Evolutionary conservation across 1,140 invertebrate species (phyloP).

Genomic region (Drosophila rufa): DNA sequence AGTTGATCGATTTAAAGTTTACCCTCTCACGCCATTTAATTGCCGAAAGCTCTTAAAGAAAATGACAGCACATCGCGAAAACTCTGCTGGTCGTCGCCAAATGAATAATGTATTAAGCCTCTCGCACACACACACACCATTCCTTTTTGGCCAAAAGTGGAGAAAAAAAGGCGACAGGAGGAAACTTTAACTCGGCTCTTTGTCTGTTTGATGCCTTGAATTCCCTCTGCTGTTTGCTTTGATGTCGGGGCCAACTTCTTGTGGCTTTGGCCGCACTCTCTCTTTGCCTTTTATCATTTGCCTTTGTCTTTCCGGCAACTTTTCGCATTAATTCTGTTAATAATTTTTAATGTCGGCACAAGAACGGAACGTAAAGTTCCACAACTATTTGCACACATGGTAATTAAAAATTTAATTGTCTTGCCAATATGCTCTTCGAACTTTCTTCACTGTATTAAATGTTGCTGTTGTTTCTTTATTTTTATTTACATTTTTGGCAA

Average conservation of each 20-base stretch:
- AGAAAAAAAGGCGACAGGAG: slow-evolving; percentile 28
- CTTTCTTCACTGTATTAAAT: slow-evolving; percentile 24
- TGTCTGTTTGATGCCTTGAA: slow-evolving; percentile 59
- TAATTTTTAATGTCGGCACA: slow-evolving; percentile 75
- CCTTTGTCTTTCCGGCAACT: slow-evolving; percentile 64
- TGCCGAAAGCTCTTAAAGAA: slow-evolving; percentile 35
- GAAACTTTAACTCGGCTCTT: slow-evolving; percentile 59
- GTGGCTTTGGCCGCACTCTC: slow-evolving; percentile 45
- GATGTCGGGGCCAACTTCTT: slow-evolving; percentile 60
- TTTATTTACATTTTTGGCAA: slow-evolving; percentile 8
- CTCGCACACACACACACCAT: slow-evolving; percentile 13
- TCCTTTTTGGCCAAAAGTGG: slow-evolving; percentile 29
- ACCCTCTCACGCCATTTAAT: slow-evolving; percentile 38
- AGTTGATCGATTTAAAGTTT: slow-evolving; percentile 32
- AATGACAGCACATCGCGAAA: slow-evolving; percentile 17
- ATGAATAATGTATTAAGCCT: slow-evolving; percentile 55
- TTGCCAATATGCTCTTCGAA: slow-evolving; percentile 62
- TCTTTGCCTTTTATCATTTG: slow-evolving; percentile 40
- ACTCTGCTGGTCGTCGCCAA: slow-evolving; percentile 48
- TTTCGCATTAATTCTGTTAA: slow-evolving; percentile 81
- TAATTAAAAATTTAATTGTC: slow-evolving; percentile 81
- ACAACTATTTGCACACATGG: slow-evolving; percentile 66
- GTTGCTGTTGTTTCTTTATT: neutral
- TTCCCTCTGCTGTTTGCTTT: slow-evolving; percentile 62
- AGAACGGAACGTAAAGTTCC: slow-evolving; percentile 56